Conservation (phyloP, 2,797 vertebrate genomes). For the Pipistrellus nathusii region DNA sequence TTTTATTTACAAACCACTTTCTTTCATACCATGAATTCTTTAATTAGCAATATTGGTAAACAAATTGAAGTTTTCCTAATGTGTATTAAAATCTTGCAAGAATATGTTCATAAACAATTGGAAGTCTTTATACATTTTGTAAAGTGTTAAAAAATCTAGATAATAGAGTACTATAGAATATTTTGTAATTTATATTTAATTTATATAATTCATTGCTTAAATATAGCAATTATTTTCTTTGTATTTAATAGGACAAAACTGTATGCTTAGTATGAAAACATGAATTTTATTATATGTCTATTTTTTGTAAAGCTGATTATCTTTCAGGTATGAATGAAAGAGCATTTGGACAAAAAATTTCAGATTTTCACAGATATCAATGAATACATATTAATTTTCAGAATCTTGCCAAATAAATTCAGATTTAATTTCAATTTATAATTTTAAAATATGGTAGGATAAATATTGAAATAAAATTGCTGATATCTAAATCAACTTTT, state of each 20-base stretch:
- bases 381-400: not conserved
- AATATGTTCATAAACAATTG: not conserved
- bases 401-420: not conserved
- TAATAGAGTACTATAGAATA: not conserved
- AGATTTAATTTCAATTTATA: not conserved
- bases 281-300: not conserved
- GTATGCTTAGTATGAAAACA: not conserved
- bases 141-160: not conserved
- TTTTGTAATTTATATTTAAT: conserved; percentile 15
- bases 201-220: conserved; percentile 10
- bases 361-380: not conserved
- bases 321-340: not conserved
- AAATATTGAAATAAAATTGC: conserved; percentile 39
- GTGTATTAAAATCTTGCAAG: not conserved
- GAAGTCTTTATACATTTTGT: not conserved
- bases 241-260: not conserved
- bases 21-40: not conserved
- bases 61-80: not conserved
- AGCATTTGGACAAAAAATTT: not conserved
- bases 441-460: conserved; percentile 15
- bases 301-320: not conserved
- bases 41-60: not conserved
- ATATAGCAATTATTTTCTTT: not conserved
- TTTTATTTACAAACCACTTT: not conserved
- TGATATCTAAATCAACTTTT: not conserved